Evolutionary conservation across 1,140 invertebrate species (phyloP).

Genomic region (Drosophila melanica): DNA sequence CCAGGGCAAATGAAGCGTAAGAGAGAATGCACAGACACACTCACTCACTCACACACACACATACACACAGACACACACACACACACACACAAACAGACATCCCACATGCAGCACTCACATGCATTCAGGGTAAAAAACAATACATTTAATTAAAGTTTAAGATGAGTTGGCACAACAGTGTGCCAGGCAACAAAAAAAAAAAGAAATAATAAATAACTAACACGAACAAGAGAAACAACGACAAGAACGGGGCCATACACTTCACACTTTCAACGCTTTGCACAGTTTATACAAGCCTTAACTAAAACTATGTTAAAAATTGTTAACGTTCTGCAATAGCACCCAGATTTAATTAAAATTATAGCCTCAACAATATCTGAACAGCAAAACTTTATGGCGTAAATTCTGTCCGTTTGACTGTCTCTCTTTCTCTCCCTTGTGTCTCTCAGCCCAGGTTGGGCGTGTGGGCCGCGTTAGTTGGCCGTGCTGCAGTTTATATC

Average conservation of each 20-base stretch:
- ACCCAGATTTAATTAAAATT: conserved; percentile 79
- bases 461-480: conserved; percentile 21
- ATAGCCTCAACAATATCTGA: conserved; percentile 71
- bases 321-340: conserved; percentile 55
- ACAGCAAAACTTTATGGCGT: conserved; percentile 71
- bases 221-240: background rate
- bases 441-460: background rate
- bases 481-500: conserved; percentile 61
- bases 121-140: conserved; percentile 62
- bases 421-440: background rate
- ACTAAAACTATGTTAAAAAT: conserved; percentile 71
- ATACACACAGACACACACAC: background rate
- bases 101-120: conserved; percentile 13
- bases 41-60: conserved; percentile 19
- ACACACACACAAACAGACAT: conserved; percentile 4
- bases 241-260: conserved; percentile 20
- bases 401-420: conserved; percentile 46
- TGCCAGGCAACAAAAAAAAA: conserved; percentile 4
- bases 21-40: conserved; percentile 38
- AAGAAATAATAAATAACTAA: background rate
- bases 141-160: conserved; percentile 81
- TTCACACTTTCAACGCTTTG: conserved; percentile 44
- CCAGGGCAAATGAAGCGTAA: conserved; percentile 70
- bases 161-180: conserved; percentile 65
- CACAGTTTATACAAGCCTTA: conserved; percentile 37